Evolutionary conservation across 2,888 invertebrate species (phyloP), one percentile per base, ranked within the genome.

Genomic region (Agrochola macilenta): DNA sequence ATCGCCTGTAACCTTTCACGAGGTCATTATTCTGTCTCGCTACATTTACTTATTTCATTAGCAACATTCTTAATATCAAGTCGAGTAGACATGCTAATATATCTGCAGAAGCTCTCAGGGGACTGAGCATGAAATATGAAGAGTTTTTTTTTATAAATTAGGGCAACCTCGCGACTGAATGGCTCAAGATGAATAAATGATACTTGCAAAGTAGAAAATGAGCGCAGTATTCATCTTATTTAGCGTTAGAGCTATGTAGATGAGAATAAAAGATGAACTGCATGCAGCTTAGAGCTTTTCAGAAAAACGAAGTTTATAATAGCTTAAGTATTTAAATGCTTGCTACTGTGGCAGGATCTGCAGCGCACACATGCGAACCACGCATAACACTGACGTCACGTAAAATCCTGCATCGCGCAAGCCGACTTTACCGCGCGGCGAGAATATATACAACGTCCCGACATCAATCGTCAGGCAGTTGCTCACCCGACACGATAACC

Each of bases 141-240:
- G 60, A 74, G 84, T 79, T 86, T 83, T 84, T 79, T 79, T 79
- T 9, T 73, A 86, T 87, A 87, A 87, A 87, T 87, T 88, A 86
- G 72, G 77, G 72, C 49, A 64, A 78, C 65, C 87, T 72, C 69
- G 74, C 63, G 69, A 76, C 70, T 79, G 78, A 76, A 86, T 74
- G 72, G 69, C 72, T 69, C 61, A 46, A 46, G 74, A 81, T 81
- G 78, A 83, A 86, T 87, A 85, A 88, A 79, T 79, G 81, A 86
- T 86, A 79, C 74, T 79, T 83, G 78, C 60, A 78, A 84, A 86
- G 74, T 70, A 43, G 69, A 79, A 78, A 83, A 86, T 87, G 70
- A 60, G 58, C 60, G 58, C 26, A 39, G 26, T 70, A 26, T 88
- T 86, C 49, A 86, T 79, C 66, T 71, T 74, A 68, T 83, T 79